These are phyloP conservation scores for Drosophila cardini DNA, from an alignment of 1,140 invertebrate species.

Conservation along the genomic window DNA sequence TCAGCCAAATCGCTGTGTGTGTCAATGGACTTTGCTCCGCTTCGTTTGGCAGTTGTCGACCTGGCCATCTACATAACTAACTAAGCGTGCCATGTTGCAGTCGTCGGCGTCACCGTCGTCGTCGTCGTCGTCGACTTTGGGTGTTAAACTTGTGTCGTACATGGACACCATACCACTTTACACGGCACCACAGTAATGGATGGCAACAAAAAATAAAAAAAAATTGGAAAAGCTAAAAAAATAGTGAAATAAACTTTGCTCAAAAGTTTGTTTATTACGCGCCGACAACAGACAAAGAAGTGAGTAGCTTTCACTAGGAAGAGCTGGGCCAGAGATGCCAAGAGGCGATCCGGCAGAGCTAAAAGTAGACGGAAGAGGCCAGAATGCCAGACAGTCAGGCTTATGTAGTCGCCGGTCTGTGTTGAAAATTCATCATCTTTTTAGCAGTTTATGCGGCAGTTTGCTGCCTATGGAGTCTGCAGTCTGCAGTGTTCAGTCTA, in stretches of 20 bases:
- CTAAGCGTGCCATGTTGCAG: conserved; percentile 81
- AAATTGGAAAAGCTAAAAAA: conserved; percentile 17
- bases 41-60: conserved; percentile 45
- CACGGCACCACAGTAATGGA: conserved; percentile 8
- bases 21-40: conserved; percentile 51
- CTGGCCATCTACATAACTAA: conserved; percentile 81
- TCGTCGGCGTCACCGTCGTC: conserved; percentile 17
- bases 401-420: conserved; percentile 59
- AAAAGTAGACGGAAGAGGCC: no score
- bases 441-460: conserved; percentile 76
- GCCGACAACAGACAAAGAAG: conserved; percentile 63
- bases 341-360: not conserved
- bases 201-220: not conserved
- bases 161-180: conserved; percentile 49
- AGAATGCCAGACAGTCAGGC: conserved; percentile 31
- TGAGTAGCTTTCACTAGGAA: conserved; percentile 51
- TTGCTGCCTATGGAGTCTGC: conserved; percentile 58
- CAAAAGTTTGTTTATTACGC: conserved; percentile 83
- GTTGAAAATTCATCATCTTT: conserved; percentile 82
- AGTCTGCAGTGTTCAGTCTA: conserved; percentile 15
- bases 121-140: conserved; percentile 35
- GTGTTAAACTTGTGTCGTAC: conserved; percentile 79
- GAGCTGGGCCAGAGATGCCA: not conserved
- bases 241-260: conserved; percentile 74
- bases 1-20: conserved; percentile 17